Conservation (phyloP, 2,888 invertebrate genomes). For the Drosophila meridionalis region DNA sequence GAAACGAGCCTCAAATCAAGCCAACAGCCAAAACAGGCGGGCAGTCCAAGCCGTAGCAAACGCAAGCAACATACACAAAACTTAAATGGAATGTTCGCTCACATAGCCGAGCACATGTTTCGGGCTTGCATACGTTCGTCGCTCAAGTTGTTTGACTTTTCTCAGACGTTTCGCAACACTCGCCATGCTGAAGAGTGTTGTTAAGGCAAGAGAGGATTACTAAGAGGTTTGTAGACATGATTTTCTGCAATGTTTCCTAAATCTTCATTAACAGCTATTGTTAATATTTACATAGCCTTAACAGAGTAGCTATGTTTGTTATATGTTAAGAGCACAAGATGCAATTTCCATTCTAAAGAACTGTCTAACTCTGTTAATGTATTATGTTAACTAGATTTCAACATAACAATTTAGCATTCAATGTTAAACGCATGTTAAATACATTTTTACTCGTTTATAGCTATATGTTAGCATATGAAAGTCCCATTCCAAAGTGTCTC, state of each 20-base stretch:
- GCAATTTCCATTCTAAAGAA: too few relatives aligned
- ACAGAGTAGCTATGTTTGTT: background rate
- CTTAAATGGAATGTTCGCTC: slow-evolving; percentile 42
- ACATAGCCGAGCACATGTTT: slow-evolving; percentile 39
- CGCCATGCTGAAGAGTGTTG: background rate
- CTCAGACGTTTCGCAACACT: slow-evolving; percentile 14
- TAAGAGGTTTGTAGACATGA: background rate
- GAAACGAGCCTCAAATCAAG: slow-evolving; percentile 62
- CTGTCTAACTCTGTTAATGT: background rate
- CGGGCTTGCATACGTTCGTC: slow-evolving; percentile 7
- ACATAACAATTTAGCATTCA: background rate
- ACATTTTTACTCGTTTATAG: too few relatives aligned
- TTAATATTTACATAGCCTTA: background rate
- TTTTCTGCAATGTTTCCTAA: background rate
- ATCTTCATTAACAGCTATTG: background rate
- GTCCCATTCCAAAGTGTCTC: background rate
- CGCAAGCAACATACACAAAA: slow-evolving; percentile 46
- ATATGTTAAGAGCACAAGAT: background rate
- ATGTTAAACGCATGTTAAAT: background rate
- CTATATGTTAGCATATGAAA: background rate
- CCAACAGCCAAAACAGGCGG: slow-evolving; percentile 41
- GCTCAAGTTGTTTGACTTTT: slow-evolving; percentile 5
- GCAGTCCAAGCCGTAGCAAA: slow-evolving; percentile 13
- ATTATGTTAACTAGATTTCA: background rate
- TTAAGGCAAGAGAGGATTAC: background rate